phyloP scores from a whole-genome alignment of 1,140 invertebrate genomes.

The Paralvinella palmiformis region DNA sequence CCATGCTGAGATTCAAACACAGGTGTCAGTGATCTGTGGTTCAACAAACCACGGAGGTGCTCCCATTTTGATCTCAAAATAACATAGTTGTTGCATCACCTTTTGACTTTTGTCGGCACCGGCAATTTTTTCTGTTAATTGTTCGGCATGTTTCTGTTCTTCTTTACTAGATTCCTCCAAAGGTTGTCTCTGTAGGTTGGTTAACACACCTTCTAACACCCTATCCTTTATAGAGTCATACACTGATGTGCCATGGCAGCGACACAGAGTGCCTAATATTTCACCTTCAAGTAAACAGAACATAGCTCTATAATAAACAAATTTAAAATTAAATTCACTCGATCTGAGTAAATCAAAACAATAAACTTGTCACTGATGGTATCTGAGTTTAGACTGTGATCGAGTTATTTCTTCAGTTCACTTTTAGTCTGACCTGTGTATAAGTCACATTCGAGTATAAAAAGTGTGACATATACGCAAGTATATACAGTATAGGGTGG shows the following conservation, averaged over 20 bases:
- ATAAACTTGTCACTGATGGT: too few relatives aligned
- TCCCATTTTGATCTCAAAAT: too few relatives aligned
- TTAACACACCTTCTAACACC: constrained; percentile 45
- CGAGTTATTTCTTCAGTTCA: too few relatives aligned
- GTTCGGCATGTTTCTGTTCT: constrained; percentile 34
- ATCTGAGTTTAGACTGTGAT: too few relatives aligned
- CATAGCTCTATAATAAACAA: not conserved
- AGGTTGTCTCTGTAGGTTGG: constrained; percentile 49
- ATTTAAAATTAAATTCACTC: not conserved
- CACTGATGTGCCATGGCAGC: constrained; percentile 41
- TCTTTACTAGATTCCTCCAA: constrained; percentile 29
- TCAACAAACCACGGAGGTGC: too few relatives aligned
- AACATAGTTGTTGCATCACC: too few relatives aligned
- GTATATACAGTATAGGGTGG: too few relatives aligned
- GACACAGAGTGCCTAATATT: constrained; percentile 49
- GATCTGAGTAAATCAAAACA: not conserved
- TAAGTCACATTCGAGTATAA: not conserved
- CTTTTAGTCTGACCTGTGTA: not conserved
- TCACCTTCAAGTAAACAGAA: constrained; percentile 42
- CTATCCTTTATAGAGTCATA: constrained; percentile 42
- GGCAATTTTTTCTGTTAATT: constrained; percentile 37
- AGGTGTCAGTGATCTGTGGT: too few relatives aligned
- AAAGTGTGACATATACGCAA: not conserved
- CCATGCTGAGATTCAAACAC: too few relatives aligned
- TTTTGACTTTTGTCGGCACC: constrained; percentile 35